phyloP scores from a whole-genome alignment of 2,113 vertebrate species.

The Electrona antarctica region DNA sequence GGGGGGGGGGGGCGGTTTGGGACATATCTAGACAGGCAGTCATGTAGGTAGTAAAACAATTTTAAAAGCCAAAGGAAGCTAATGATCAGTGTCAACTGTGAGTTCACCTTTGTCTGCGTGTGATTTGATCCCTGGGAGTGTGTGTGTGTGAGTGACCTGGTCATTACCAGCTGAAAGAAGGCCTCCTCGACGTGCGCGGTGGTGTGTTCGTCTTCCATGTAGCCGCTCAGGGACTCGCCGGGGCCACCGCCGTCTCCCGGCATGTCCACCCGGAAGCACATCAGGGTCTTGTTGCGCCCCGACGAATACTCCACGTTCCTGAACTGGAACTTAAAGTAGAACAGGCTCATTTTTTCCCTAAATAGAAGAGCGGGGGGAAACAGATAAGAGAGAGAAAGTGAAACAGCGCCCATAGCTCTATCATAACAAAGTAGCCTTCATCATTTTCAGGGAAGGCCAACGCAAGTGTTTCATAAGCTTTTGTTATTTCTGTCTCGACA shows the following conservation, averaged over 20 bases:
- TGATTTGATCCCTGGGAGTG: background rate
- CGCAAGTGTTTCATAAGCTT: background rate
- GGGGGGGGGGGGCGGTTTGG: too few species aligned
- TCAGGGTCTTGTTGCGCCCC: conserved; percentile 94
- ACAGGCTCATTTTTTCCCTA: conserved; percentile 89
- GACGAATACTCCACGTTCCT: conserved; percentile 97
- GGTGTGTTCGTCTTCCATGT: conserved; percentile 93
- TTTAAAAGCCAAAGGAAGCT: too few species aligned
- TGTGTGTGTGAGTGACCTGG: background rate
- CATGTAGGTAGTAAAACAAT: too few species aligned
- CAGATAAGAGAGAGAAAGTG: background rate
- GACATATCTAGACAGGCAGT: too few species aligned
- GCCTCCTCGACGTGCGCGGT: conserved; percentile 89
- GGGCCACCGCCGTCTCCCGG: conserved; percentile 79
- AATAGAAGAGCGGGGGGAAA: conserved; percentile 24
- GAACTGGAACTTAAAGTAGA: conserved; percentile 98
- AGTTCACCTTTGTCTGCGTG: too few species aligned
- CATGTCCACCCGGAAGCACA: conserved; percentile 90
- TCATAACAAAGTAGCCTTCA: background rate
- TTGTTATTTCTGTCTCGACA: background rate
- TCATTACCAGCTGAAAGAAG: conserved; percentile 85
- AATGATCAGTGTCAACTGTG: too few species aligned
- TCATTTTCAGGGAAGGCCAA: background rate
- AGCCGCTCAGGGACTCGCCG: conserved; percentile 84
- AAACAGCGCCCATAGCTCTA: background rate